These are phyloP conservation scores for Chelonoidis abingdonii DNA, from an alignment of 2,113 vertebrate genomes.

Conservation along the genomic window DNA sequence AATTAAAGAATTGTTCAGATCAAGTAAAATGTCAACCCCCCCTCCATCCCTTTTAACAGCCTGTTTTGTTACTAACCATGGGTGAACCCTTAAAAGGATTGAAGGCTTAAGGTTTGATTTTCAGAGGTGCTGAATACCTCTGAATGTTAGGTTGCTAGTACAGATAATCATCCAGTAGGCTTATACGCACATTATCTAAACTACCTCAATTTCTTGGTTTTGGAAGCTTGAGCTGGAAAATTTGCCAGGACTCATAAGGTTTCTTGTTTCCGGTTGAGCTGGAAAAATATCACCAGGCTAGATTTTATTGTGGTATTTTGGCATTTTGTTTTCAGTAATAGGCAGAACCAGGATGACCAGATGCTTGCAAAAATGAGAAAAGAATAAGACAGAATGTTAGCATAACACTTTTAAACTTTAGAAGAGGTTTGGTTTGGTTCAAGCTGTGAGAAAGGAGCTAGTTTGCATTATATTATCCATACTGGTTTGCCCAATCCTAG, in stretches of 20 bases:
- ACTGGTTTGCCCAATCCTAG: constrained; percentile 2
- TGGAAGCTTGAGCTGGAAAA: constrained; percentile 46
- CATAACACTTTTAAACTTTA: constrained; percentile 26
- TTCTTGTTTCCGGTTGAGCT: constrained; percentile 1
- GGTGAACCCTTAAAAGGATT: neutral
- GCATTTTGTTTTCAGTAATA: constrained; percentile 33
- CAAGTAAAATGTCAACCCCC: neutral
- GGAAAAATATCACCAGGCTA: neutral
- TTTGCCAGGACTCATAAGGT: neutral
- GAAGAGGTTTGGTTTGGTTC: constrained; percentile 2
- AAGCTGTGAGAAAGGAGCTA: neutral
- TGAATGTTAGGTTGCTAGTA: neutral
- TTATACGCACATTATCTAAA: neutral
- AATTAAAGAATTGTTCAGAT: neutral
- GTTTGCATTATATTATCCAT: constrained; percentile 40
- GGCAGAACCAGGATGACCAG: constrained; percentile 7
- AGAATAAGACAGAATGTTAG: constrained; percentile 7
- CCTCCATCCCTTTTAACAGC: neutral
- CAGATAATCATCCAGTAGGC: neutral
- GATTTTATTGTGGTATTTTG: constrained; percentile 59
- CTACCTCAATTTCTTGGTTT: constrained; percentile 18
- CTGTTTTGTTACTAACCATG: neutral
- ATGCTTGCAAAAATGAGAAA: neutral
- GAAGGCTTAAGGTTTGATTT: neutral
- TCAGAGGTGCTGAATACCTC: neutral